phyloP scores from a whole-genome alignment of 2,797 vertebrate species.

The Peromyscus aztecus region DNA sequence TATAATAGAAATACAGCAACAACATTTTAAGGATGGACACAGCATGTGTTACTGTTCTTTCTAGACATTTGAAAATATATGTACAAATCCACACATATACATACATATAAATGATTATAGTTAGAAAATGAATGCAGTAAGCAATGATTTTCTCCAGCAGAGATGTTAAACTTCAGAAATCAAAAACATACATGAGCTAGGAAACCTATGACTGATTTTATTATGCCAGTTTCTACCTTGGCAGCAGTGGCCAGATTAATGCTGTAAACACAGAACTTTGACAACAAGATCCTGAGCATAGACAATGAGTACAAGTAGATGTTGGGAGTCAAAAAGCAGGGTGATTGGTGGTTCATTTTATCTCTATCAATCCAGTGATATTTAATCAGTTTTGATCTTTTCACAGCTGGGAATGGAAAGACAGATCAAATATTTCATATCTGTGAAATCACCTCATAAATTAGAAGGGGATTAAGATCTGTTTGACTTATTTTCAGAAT shows the following conservation, averaged over 20 bases:
- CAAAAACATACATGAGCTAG: not conserved
- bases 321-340: not conserved
- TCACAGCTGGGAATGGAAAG: not conserved
- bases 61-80: not conserved
- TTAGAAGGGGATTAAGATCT: not conserved
- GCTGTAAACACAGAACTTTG: not conserved
- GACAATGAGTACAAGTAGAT: not conserved
- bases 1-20: not conserved
- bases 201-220: not conserved
- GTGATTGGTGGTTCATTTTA: not conserved
- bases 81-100: not conserved
- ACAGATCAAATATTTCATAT: not conserved
- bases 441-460: constrained; percentile 6
- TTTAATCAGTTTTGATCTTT: not conserved
- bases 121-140: constrained; percentile 29
- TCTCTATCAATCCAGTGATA: not conserved
- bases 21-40: not conserved
- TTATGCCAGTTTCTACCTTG: constrained; percentile 9
- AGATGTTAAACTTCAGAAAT: constrained; percentile 35
- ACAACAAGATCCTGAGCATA: not conserved
- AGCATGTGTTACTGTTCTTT: constrained; percentile 1
- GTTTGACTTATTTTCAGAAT: constrained; percentile 19
- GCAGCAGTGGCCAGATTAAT: constrained; percentile 17
- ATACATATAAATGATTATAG: not conserved
- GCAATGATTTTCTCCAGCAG: constrained; percentile 2